These are phyloP conservation scores for Limnephilus lunatus DNA, from an alignment of 2,888 invertebrate species.

Conservation along the genomic window DNA sequence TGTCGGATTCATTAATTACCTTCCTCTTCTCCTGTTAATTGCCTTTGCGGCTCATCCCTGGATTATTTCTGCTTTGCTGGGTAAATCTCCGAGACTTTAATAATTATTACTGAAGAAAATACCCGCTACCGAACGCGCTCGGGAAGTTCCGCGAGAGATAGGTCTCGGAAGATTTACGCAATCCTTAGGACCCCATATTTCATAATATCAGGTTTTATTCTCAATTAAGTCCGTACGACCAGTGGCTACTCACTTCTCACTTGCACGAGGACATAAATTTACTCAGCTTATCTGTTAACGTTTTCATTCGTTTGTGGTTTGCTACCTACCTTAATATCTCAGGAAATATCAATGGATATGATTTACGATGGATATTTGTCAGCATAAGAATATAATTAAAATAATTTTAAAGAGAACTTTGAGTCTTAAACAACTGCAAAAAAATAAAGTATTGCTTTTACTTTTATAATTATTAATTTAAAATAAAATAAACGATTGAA, in stretches of 20 bases:
- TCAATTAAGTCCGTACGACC: conserved; percentile 26
- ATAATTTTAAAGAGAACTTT: not conserved
- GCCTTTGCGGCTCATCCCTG: conserved; percentile 14
- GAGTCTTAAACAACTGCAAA: not conserved
- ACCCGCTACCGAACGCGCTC: conserved; percentile 8
- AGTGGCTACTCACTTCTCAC: conserved; percentile 15
- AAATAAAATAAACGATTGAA: not conserved
- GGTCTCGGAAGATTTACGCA: conserved; percentile 19
- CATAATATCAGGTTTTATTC: conserved; percentile 27
- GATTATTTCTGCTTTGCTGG: conserved; percentile 10
- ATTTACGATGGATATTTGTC: not conserved
- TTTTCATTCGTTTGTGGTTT: not conserved
- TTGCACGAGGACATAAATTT: not conserved
- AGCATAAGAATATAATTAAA: not conserved
- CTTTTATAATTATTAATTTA: not conserved
- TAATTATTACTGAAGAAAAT: conserved; percentile 25
- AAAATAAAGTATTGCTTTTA: not conserved
- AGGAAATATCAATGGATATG: not conserved
- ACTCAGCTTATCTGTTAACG: not conserved
- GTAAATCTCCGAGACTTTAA: conserved; percentile 15
- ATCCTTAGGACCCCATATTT: conserved; percentile 24
- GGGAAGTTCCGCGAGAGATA: not conserved
- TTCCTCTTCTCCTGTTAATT: conserved; percentile 24
- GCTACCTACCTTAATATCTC: not conserved
- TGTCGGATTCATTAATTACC: conserved; percentile 39